Conservation (phyloP, 2,797 vertebrate species). For the Crax fasciolata region DNA sequence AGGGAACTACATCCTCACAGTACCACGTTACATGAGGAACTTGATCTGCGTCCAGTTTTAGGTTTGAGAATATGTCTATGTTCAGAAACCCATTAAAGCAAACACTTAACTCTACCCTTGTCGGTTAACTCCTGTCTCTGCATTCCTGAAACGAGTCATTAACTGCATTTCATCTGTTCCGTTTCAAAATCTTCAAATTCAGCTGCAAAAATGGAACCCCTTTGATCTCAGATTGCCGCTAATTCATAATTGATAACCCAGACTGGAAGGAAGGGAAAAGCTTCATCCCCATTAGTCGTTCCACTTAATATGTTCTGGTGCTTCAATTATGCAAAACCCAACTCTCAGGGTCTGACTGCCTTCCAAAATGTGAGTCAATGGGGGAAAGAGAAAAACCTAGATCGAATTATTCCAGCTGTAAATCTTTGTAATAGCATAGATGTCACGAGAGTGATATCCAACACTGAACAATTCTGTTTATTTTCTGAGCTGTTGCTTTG, state of each 20-base stretch:
- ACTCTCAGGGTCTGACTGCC: conserved; percentile 52
- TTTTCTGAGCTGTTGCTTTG: conserved; percentile 46
- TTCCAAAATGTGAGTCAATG: conserved; percentile 56
- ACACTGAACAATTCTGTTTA: conserved; percentile 46
- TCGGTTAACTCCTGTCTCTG: conserved; percentile 25
- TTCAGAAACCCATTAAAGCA: conserved; percentile 2
- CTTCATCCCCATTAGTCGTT: conserved; percentile 56
- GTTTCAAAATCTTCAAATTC: conserved; percentile 71
- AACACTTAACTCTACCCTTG: not conserved
- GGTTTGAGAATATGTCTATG: not conserved
- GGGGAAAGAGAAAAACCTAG: conserved; percentile 24
- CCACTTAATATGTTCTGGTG: conserved; percentile 63
- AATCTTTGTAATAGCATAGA: conserved; percentile 48
- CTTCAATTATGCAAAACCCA: conserved; percentile 67
- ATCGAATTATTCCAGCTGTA: conserved; percentile 54
- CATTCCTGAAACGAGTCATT: conserved; percentile 57
- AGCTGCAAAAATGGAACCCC: conserved; percentile 60
- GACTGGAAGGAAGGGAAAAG: conserved; percentile 49
- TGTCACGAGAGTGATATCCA: conserved; percentile 26
- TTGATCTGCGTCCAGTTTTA: not conserved
- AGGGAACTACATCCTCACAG: not conserved
- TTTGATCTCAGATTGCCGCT: conserved; percentile 73
- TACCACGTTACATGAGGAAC: not conserved
- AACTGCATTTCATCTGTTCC: conserved; percentile 64
- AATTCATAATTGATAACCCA: conserved; percentile 77